Evolutionary conservation across 1,140 invertebrate genomes (phyloP).

Genomic region (Oscheius sp.): DNA sequence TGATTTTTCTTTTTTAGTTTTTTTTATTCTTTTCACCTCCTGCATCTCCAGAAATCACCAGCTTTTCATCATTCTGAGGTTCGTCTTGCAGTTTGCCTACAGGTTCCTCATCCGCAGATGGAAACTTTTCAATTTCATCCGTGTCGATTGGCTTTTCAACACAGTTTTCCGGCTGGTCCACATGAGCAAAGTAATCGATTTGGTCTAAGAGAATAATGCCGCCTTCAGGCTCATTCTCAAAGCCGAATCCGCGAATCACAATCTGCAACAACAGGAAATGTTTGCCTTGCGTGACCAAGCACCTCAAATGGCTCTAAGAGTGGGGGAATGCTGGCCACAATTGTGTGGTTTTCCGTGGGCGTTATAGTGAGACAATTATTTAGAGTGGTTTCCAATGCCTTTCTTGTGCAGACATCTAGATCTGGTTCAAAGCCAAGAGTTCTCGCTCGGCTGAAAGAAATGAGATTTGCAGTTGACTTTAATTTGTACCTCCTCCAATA

Average conservation of each 20-base stretch:
- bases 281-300: background rate
- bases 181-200: constrained; percentile 36
- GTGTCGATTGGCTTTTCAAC: constrained; percentile 15
- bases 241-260: constrained; percentile 39
- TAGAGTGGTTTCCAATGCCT: constrained; percentile 17
- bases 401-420: constrained; percentile 39
- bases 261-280: constrained; percentile 30
- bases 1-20: background rate
- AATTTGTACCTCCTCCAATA: constrained; percentile 35
- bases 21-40: background rate
- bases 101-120: background rate
- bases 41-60: constrained; percentile 13
- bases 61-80: background rate
- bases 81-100: background rate
- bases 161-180: constrained; percentile 40
- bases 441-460: constrained; percentile 19
- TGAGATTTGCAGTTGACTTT: background rate
- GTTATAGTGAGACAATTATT: constrained; percentile 37
- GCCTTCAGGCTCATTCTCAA: constrained; percentile 43
- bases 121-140: constrained; percentile 16
- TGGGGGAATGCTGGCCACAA: constrained; percentile 40
- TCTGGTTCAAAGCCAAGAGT: constrained; percentile 32
- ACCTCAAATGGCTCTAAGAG: constrained; percentile 42
- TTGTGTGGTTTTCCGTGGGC: constrained; percentile 34
- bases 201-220: constrained; percentile 39